A percentile compares a stretch with the other conserved stretches of the same genome.
These are phyloP conservation scores for Nasua narica DNA, from an alignment of 2,797 vertebrate genomes.

Conservation along the genomic window DNA sequence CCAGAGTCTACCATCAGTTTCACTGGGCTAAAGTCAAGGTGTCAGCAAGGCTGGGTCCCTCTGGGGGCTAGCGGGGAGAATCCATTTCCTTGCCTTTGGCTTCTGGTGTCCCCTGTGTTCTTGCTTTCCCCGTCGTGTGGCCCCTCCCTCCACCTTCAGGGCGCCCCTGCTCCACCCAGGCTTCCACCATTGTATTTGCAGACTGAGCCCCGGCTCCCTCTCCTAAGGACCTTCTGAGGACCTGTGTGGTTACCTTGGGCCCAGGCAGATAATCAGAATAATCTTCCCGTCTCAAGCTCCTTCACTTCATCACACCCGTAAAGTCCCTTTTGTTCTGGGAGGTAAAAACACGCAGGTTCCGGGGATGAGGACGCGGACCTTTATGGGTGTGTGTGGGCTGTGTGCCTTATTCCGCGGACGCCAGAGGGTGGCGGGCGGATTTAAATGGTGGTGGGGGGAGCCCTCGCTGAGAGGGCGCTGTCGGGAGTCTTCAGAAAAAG, in stretches of 20 bases:
- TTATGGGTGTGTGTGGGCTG: neutral
- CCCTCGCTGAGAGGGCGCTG: neutral
- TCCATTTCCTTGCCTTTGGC: neutral
- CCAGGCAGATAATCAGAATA: neutral
- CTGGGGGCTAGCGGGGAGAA: too few relatives aligned
- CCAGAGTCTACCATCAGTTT: neutral
- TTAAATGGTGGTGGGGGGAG: neutral
- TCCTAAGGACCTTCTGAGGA: neutral
- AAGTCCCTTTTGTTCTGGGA: neutral
- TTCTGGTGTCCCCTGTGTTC: accelerated
- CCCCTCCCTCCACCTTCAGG: neutral
- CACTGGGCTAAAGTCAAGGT: neutral
- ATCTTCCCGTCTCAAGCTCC: neutral
- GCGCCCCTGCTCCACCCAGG: accelerated
- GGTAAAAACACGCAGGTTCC: accelerated
- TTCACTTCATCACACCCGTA: neutral
- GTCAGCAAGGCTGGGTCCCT: neutral
- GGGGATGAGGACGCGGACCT: neutral
- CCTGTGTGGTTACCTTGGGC: neutral
- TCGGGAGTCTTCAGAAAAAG: neutral
- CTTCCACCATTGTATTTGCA: accelerated
- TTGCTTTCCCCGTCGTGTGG: accelerated
- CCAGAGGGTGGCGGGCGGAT: neutral
- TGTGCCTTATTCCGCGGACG: too few relatives aligned
- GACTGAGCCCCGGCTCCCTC: neutral